These are phyloP conservation scores for Pachliopta kotzebuea DNA, from an alignment of 2,888 invertebrate species.

Conservation along the genomic window DNA sequence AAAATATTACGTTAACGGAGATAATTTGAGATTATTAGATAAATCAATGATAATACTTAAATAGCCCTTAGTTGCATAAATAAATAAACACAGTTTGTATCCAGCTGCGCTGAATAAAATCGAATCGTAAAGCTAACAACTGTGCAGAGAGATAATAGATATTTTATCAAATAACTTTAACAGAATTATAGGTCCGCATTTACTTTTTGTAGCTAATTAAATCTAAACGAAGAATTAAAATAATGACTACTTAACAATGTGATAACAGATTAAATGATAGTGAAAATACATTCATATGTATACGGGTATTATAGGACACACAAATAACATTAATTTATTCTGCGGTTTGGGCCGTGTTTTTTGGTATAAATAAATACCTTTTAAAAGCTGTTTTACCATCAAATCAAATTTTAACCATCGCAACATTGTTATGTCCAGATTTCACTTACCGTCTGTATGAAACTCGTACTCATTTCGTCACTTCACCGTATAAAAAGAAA, in stretches of 20 bases:
- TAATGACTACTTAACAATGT: neutral
- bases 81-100: slow-evolving; percentile 17
- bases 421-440: no score
- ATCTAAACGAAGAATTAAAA: slow-evolving; percentile 6
- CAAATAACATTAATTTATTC: neutral
- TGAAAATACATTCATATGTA: neutral
- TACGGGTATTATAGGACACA: neutral
- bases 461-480: no score
- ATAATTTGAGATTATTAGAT: neutral
- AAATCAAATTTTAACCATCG: no score
- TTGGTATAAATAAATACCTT: no score
- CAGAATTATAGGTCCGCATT: slow-evolving; percentile 13
- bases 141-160: slow-evolving; percentile 19
- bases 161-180: slow-evolving; percentile 21
- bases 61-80: slow-evolving; percentile 1
- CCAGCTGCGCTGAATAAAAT: slow-evolving; percentile 22
- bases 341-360: neutral
- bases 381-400: no score
- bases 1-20: neutral
- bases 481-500: no score
- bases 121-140: slow-evolving; percentile 20
- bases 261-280: neutral
- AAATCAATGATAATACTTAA: neutral
- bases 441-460: no score
- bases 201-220: slow-evolving; percentile 14